Evolutionary conservation across 2,888 invertebrate species (phyloP).

Genomic region (Zygogramma bicolorata): DNA sequence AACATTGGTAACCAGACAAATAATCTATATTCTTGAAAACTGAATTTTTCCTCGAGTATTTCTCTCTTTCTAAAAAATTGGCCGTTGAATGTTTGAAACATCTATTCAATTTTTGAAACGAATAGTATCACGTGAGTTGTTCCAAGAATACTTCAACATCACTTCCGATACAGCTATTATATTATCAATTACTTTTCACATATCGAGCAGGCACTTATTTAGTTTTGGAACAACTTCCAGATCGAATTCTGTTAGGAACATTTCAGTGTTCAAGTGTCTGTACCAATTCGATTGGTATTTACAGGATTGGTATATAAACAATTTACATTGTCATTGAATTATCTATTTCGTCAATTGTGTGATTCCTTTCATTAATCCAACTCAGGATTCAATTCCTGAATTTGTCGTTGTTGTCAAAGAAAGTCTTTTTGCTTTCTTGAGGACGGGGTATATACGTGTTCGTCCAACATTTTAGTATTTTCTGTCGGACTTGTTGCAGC

Average conservation of each 20-base stretch:
- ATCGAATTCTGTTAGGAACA: background rate
- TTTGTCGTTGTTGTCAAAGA: constrained; percentile 49
- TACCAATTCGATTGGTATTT: background rate
- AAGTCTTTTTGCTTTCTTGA: constrained; percentile 67
- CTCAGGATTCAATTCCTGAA: background rate
- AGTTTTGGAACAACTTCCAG: background rate
- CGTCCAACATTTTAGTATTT: constrained; percentile 69
- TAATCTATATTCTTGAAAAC: background rate
- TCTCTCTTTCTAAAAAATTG: no score
- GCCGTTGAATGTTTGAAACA: no score
- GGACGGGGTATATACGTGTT: constrained; percentile 65
- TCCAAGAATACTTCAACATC: background rate
- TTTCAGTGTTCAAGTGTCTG: background rate
- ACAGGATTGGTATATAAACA: background rate
- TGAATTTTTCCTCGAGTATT: background rate
- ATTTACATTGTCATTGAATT: background rate
- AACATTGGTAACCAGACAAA: background rate
- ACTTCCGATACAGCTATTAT: background rate
- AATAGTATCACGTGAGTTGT: no score
- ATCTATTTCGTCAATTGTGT: background rate
- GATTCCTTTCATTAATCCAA: background rate
- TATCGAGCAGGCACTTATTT: background rate
- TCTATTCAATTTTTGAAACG: background rate
- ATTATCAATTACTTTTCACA: background rate
- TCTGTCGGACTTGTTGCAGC: constrained; percentile 70